A percentile compares a stretch with the other conserved stretches of the same genome.
These are phyloP conservation scores for Micropoecilia bifurca DNA, from an alignment of 2,797 vertebrate species.

Conservation along the genomic window DNA sequence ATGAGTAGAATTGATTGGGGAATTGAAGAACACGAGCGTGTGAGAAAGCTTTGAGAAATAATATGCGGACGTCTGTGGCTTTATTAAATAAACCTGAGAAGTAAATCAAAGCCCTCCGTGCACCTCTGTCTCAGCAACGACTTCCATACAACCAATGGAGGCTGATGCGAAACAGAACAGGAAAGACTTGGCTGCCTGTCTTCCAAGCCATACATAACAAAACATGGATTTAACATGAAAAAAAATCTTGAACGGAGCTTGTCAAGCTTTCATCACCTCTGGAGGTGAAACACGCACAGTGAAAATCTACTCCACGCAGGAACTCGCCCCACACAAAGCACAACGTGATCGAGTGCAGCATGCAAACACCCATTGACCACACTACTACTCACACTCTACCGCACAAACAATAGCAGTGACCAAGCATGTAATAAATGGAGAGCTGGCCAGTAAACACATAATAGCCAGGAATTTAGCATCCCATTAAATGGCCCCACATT, in stretches of 20 bases:
- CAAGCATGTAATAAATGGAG: conserved; percentile 63
- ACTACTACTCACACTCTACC: not conserved
- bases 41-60: conserved; percentile 55
- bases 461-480: conserved; percentile 62
- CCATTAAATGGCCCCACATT: not conserved
- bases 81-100: conserved; percentile 5
- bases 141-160: conserved; percentile 39
- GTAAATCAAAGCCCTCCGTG: conserved; percentile 21
- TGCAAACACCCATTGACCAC: conserved; percentile 7
- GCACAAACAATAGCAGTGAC: conserved; percentile 42
- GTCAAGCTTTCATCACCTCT: conserved; percentile 68
- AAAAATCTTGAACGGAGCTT: conserved; percentile 34
- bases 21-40: conserved; percentile 28
- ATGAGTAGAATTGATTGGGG: conserved; percentile 15
- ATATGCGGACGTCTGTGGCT: conserved; percentile 12
- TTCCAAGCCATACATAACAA: not conserved
- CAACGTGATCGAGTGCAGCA: not conserved
- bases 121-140: conserved; percentile 27
- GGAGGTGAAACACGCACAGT: conserved; percentile 39
- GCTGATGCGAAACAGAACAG: conserved; percentile 21
- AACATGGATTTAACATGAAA: not conserved
- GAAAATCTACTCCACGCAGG: not conserved
- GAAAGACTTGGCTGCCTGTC: not conserved
- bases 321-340: not conserved
- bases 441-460: conserved; percentile 71